These are phyloP conservation scores for Amphipoea lucens DNA, from an alignment of 2,888 invertebrate genomes.

Conservation along the genomic window DNA sequence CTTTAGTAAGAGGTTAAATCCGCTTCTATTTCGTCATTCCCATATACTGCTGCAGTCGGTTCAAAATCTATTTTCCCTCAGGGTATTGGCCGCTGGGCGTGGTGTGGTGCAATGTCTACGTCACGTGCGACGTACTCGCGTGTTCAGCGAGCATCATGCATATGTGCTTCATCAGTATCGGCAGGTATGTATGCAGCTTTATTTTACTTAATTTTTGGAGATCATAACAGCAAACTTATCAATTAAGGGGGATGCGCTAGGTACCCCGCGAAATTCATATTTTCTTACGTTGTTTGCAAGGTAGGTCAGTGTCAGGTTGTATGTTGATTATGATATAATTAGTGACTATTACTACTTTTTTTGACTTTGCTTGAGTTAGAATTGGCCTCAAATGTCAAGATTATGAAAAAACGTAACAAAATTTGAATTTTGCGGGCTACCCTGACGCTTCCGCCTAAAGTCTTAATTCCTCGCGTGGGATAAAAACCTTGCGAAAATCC, in stretches of 20 bases:
- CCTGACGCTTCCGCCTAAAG: too few relatives aligned
- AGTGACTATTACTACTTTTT: too few relatives aligned
- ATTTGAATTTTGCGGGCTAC: too few relatives aligned
- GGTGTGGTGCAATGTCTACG: conserved; percentile 98
- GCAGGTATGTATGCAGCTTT: conserved; percentile 90
- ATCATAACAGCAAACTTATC: neutral
- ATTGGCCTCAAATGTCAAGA: too few relatives aligned
- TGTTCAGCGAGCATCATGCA: conserved; percentile 99
- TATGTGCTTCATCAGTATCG: conserved; percentile 97
- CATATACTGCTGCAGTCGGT: neutral
- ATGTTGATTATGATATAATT: too few relatives aligned
- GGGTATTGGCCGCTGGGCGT: conserved; percentile 98
- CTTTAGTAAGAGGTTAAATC: neutral
- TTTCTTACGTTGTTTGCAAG: too few relatives aligned
- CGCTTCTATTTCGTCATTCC: neutral
- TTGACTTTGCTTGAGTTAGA: too few relatives aligned
- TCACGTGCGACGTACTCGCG: conserved; percentile 98
- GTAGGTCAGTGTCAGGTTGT: too few relatives aligned
- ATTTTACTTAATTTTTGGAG: neutral
- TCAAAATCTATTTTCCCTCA: conserved; percentile 78
- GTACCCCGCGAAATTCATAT: too few relatives aligned
- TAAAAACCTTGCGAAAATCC: too few relatives aligned
- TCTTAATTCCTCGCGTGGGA: too few relatives aligned
- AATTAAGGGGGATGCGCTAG: neutral
- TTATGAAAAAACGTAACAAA: too few relatives aligned